Base-by-base conservation (phyloP, 1,140 invertebrate genomes). In the Teleogryllus occipitalis region DNA sequence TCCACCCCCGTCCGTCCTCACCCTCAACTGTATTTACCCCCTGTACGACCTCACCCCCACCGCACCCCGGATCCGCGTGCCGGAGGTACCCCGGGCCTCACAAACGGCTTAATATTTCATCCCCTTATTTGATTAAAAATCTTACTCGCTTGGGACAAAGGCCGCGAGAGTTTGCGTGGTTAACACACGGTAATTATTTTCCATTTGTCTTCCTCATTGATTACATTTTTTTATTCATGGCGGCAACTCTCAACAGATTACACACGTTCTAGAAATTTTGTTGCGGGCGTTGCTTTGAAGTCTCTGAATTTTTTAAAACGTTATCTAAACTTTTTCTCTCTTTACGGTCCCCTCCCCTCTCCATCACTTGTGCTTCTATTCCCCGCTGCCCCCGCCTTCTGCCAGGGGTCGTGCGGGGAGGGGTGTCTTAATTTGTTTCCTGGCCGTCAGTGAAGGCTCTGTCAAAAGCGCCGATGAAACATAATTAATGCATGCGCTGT, bases 191-290 rank as follows among this genome's bases (percentile, higher is more conserved):
- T 65, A 65, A 65, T 65, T 65, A 65, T 65, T 65, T 65, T 65
- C 54, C 54, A 65, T 65, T 65, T 65, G 54, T 65, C 54, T 65
- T 65, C 54, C 54, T 65, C 54, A 65, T 65, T 65, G 54, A 65
- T 65, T 65, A 65, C 54, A 65, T 65, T 65, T 65, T 65, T 65
- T 65, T 65, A 65, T 65, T 65, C 54, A 65, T 65, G 54, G 54
- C 54, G 54, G 54, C 54, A 65, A 65, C 54, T 65, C 54, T 65
- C 54, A 65, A 65, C 54, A 65, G 54, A 65, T 65, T 65, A 65
- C 54, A 18, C 54, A 65, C 54, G 7, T 65, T 65, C 54, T 65
- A 65, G 54, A 7, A 65, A 65, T 65, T 65, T 10, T 65, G 54
- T 65, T 65, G 54, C 10, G 54, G 54, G 54, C 18, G 10, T 65